Conservation (phyloP, 2,113 vertebrate species). For the Prunella fulvescens region DNA sequence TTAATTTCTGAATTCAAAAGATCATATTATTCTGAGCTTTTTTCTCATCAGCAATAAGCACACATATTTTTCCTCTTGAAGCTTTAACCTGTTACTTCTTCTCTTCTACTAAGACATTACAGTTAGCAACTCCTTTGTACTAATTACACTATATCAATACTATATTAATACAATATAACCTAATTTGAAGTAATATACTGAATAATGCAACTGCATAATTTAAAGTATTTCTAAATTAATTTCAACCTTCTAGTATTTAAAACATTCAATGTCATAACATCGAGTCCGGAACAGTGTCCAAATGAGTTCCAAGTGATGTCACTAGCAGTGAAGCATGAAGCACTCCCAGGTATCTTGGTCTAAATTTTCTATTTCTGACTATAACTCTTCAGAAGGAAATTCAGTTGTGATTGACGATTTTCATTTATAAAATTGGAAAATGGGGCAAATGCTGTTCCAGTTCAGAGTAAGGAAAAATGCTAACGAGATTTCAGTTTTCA, state of each 20-base stretch:
- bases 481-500: background rate
- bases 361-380: background rate
- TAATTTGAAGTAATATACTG: background rate
- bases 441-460: background rate
- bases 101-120: background rate
- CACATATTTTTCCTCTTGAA: background rate
- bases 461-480: background rate
- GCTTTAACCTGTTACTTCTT: background rate
- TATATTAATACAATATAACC: background rate
- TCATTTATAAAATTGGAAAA: background rate
- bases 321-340: background rate
- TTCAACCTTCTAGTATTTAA: background rate
- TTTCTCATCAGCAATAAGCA: background rate
- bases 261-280: background rate
- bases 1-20: background rate
- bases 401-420: background rate
- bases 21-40: background rate
- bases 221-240: background rate
- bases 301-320: background rate
- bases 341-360: background rate
- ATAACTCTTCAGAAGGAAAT: background rate
- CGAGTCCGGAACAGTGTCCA: background rate
- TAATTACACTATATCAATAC: background rate
- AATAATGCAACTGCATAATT: background rate
- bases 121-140: background rate